phyloP scores from a whole-genome alignment of 2,113 vertebrate genomes.

The Chaetops frenatus region DNA sequence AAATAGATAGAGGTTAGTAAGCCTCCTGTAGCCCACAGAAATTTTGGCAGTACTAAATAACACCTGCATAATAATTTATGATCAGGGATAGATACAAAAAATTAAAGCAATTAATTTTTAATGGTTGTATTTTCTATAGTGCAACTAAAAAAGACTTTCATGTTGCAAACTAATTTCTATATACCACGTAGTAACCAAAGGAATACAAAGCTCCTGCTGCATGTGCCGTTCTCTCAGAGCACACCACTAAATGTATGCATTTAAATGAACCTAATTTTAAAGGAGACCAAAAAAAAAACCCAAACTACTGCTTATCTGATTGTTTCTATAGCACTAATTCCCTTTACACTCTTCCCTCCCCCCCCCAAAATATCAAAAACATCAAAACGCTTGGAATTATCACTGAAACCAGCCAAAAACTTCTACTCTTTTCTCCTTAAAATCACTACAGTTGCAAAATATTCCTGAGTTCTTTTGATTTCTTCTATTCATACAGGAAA shows the following conservation, averaged over 20 bases:
- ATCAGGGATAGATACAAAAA: neutral
- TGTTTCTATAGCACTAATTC: neutral
- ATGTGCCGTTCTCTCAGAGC: neutral
- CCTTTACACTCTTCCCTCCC: neutral
- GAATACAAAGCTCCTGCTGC: neutral
- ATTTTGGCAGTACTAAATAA: neutral
- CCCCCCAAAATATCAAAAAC: neutral
- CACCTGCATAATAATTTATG: neutral
- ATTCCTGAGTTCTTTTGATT: neutral
- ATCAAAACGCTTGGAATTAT: neutral
- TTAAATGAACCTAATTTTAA: neutral
- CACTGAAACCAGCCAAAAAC: neutral
- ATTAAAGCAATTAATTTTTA: neutral
- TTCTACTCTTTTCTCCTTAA: neutral
- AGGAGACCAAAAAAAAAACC: neutral
- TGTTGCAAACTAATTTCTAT: neutral
- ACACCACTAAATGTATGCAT: neutral
- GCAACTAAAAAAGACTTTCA: neutral
- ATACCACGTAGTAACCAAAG: neutral
- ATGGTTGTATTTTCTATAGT: neutral
- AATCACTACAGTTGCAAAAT: neutral
- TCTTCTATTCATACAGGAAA: neutral
- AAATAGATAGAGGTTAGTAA: neutral
- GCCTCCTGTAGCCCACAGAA: neutral
- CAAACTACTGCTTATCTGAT: accelerated